Evolutionary conservation across 2,888 invertebrate species (phyloP).

Genomic region (Tipula unca): DNA sequence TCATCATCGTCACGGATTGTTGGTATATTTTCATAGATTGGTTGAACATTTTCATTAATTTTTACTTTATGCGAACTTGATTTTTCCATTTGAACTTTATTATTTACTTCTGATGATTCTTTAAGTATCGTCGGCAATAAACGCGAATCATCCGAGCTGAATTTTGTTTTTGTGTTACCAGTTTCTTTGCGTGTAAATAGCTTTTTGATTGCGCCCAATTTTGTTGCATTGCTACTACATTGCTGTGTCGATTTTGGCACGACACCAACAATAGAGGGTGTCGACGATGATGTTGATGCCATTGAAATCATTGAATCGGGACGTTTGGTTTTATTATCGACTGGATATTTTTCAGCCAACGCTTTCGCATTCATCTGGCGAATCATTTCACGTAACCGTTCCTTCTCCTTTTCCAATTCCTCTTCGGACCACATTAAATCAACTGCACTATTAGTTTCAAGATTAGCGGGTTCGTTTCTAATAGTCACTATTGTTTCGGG

Average conservation of each 20-base stretch:
- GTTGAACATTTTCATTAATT: background rate
- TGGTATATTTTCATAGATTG: slow-evolving; percentile 22
- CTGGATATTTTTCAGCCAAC: slow-evolving; percentile 28
- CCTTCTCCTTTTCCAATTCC: slow-evolving; percentile 28
- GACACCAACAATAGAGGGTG: background rate
- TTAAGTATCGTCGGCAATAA: background rate
- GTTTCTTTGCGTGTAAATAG: slow-evolving; percentile 21
- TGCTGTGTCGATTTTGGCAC: background rate
- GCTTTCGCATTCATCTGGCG: slow-evolving; percentile 29
- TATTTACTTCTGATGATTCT: background rate
- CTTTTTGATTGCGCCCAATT: slow-evolving; percentile 30
- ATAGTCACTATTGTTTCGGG: slow-evolving; percentile 22
- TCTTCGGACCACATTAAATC: slow-evolving; percentile 33
- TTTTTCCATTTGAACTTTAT: slow-evolving; percentile 39
- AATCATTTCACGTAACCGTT: slow-evolving; percentile 28
- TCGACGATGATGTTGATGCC: slow-evolving; percentile 31
- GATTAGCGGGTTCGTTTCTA: slow-evolving; percentile 34
- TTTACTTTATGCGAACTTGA: slow-evolving; percentile 25
- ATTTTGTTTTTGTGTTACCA: background rate
- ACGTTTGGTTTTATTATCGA: slow-evolving; percentile 23
- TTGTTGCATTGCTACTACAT: slow-evolving; percentile 21
- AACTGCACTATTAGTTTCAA: slow-evolving; percentile 28
- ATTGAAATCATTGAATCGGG: slow-evolving; percentile 31
- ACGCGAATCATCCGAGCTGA: background rate
- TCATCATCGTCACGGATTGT: background rate